Evolutionary conservation across 1,140 invertebrate genomes (phyloP).

Genomic region (Calephelis nemesis): DNA sequence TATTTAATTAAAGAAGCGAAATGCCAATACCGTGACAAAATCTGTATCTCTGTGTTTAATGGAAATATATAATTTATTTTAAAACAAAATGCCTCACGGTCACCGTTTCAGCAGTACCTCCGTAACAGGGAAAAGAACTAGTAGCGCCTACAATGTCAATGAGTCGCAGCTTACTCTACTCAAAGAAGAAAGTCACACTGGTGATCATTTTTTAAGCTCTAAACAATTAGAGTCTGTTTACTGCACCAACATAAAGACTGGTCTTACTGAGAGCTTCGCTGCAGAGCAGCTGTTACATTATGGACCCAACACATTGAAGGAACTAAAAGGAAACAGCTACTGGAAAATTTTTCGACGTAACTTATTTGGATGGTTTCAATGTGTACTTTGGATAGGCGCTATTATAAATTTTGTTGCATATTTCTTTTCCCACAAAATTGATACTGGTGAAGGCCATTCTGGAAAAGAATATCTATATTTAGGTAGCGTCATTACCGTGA

Average conservation of each 20-base stretch:
- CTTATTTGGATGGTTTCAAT: conserved; percentile 86
- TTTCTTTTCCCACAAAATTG: conserved; percentile 46
- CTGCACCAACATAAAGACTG: conserved; percentile 76
- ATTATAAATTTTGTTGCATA: conserved; percentile 84
- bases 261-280: conserved; percentile 80
- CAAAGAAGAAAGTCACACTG: conserved; percentile 87
- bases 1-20: too few species aligned
- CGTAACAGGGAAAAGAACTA: conserved; percentile 29
- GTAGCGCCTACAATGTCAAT: conserved; percentile 27
- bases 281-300: conserved; percentile 77
- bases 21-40: too few species aligned
- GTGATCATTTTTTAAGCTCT: conserved; percentile 82
- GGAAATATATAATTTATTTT: neutral
- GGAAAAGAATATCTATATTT: conserved; percentile 81
- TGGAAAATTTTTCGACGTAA: conserved; percentile 85
- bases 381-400: conserved; percentile 85
- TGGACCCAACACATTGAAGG: conserved; percentile 86
- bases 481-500: conserved; percentile 84
- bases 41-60: too few species aligned
- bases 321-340: conserved; percentile 82
- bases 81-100: conserved; percentile 36
- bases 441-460: conserved; percentile 48
- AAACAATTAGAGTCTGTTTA: conserved; percentile 64
- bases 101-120: conserved; percentile 44
- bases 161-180: conserved; percentile 67